Percentiles rank a stretch among this genome's conserved stretches.
Conservation (phyloP, 1,140 invertebrate species). For the Tachypleus tridentatus region DNA sequence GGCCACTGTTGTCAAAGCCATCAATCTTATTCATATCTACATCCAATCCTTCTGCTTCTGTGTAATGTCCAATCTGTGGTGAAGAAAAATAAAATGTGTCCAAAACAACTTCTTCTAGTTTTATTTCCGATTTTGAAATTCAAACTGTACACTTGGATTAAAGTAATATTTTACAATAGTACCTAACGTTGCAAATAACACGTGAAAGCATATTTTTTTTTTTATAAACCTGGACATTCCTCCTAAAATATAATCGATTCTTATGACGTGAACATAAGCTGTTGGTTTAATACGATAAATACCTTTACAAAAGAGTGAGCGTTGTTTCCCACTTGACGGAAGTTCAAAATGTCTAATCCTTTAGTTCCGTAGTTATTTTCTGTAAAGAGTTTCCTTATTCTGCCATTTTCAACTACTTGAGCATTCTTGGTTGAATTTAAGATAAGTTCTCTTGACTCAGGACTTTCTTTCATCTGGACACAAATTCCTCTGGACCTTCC, state of each 20-base stretch:
- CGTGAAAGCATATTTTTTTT: too few species aligned
- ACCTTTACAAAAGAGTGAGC: slow-evolving; percentile 14
- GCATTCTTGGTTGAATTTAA: slow-evolving; percentile 26
- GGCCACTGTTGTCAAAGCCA: slow-evolving; percentile 22
- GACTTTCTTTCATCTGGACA: slow-evolving; percentile 22
- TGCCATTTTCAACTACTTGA: slow-evolving; percentile 25
- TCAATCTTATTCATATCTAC: slow-evolving; percentile 21
- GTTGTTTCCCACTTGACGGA: slow-evolving; percentile 17
- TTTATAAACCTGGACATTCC: too few species aligned
- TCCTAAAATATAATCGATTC: too few species aligned
- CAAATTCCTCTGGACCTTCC: slow-evolving; percentile 26
- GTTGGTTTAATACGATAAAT: too few species aligned
- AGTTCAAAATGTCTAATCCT: slow-evolving; percentile 28
- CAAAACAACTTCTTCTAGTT: too few species aligned
- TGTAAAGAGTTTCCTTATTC: slow-evolving; percentile 22
- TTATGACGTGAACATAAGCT: too few species aligned
- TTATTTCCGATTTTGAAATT: too few species aligned
- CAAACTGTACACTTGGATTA: too few species aligned
- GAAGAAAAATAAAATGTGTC: neutral
- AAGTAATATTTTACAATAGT: too few species aligned
- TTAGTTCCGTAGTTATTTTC: slow-evolving; percentile 18
- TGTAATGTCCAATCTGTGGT: slow-evolving; percentile 18
- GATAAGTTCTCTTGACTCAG: slow-evolving; percentile 21
- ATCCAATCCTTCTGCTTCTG: slow-evolving; percentile 22
- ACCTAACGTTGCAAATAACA: too few species aligned